Evolutionary conservation across 1,140 invertebrate genomes (phyloP).

Genomic region (Macrosteles quadrilineatus): DNA sequence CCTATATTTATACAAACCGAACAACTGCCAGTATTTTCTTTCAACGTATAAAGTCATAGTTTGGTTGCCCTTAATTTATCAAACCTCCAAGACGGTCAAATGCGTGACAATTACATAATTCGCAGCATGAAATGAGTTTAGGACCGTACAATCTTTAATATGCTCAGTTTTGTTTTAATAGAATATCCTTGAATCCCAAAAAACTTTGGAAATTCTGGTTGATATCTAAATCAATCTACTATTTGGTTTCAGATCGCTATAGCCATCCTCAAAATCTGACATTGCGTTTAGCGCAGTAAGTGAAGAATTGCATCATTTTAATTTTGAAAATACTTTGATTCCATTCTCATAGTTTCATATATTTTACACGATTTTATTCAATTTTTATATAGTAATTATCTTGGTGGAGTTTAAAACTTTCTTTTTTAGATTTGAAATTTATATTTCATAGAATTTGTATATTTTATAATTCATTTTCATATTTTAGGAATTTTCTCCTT

Average conservation of each 20-base stretch:
- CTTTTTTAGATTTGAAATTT: conserved; percentile 18
- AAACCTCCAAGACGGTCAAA: too few relatives aligned
- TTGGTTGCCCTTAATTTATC: too few relatives aligned
- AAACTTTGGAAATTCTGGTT: background rate
- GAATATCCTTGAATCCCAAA: background rate
- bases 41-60: too few relatives aligned
- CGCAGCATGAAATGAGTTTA: too few relatives aligned
- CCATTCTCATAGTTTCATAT: conserved; percentile 23
- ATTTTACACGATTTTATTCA: conserved; percentile 21
- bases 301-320: conserved; percentile 24
- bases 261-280: conserved; percentile 17
- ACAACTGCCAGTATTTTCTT: too few relatives aligned
- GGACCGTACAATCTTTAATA: too few relatives aligned
- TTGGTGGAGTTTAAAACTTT: conserved; percentile 16
- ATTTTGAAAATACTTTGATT: conserved; percentile 3
- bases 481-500: conserved; percentile 6
- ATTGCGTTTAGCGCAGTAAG: conserved; percentile 16
- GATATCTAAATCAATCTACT: conserved; percentile 15
- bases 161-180: background rate
- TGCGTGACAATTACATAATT: too few relatives aligned
- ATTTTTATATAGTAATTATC: conserved; percentile 21
- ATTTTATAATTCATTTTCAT: background rate
- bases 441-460: conserved; percentile 19
- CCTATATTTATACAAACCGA: too few relatives aligned
- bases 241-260: conserved; percentile 25